Conservation (phyloP, 2,888 invertebrate species). For the Brenthis ino region DNA sequence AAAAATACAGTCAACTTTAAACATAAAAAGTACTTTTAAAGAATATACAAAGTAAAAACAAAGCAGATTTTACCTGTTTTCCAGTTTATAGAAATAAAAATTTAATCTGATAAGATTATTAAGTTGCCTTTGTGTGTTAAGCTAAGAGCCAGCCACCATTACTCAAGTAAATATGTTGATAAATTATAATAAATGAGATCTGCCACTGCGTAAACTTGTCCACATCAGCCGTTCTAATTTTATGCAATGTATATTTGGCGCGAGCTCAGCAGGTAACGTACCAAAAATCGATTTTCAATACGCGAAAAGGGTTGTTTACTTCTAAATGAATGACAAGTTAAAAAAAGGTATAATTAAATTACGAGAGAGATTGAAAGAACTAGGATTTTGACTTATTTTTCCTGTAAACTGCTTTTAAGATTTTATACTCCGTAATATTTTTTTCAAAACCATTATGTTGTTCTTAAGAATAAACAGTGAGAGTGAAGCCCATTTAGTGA, state of each 20-base stretch:
- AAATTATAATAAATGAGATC: not conserved
- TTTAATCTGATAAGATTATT: not conserved
- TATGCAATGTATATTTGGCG: conserved; percentile 26
- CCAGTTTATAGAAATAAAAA: not conserved
- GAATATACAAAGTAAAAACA: too few relatives aligned
- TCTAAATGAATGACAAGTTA: not conserved
- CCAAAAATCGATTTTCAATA: conserved; percentile 24
- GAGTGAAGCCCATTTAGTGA: too few relatives aligned
- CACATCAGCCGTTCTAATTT: conserved; percentile 9
- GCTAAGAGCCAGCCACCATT: not conserved
- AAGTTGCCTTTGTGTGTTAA: not conserved
- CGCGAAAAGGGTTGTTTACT: conserved; percentile 1
- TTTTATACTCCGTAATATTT: too few relatives aligned
- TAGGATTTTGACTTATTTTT: too few relatives aligned
- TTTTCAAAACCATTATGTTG: too few relatives aligned
- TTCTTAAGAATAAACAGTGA: too few relatives aligned
- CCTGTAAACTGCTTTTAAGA: too few relatives aligned
- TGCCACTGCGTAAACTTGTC: not conserved
- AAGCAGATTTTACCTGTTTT: not conserved
- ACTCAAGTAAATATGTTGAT: conserved; percentile 1
- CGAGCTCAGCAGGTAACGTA: conserved; percentile 23
- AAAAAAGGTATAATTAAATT: not conserved
- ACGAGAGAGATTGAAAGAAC: too few relatives aligned
- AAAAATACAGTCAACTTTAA: too few relatives aligned
- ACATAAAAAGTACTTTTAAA: too few relatives aligned